Percentiles rank a stretch among this genome's conserved stretches.
phyloP scores from a whole-genome alignment of 2,113 vertebrate genomes.

The Oreotragus oreotragus region DNA sequence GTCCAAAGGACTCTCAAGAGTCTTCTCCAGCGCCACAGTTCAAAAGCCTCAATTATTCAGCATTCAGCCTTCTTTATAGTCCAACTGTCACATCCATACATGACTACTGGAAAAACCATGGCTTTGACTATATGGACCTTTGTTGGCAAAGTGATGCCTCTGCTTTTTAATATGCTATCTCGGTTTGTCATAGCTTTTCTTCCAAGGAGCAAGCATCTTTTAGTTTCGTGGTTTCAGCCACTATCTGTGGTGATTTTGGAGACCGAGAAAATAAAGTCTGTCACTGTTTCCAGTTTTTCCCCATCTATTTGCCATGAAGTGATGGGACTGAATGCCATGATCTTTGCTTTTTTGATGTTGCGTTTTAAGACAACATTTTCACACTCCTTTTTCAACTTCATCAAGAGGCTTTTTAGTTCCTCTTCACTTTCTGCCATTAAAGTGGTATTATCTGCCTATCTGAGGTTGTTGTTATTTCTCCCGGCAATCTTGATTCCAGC shows the following conservation, averaged over 20 bases:
- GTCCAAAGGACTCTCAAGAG: neutral
- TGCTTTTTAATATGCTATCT: neutral
- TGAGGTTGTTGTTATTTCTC: neutral
- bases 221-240: neutral
- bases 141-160: neutral
- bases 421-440: neutral
- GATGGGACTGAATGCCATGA: neutral
- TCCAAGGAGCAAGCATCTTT: neutral
- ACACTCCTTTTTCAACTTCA: neutral
- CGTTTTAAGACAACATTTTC: neutral
- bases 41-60: neutral
- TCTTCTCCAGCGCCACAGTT: neutral
- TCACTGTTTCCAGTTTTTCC: neutral
- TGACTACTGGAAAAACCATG: neutral
- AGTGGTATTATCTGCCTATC: neutral
- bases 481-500: neutral
- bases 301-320: neutral
- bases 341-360: neutral
- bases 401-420: neutral
- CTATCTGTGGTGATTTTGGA: neutral
- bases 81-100: neutral
- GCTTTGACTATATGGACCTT: neutral
- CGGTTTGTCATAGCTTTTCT: neutral
- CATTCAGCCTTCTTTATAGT: neutral
- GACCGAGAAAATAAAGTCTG: neutral